A percentile compares a stretch with the other conserved stretches of the same genome.
Evolutionary conservation across 2,113 vertebrate genomes (phyloP).

Genomic region (Dipodomys spectabilis): DNA sequence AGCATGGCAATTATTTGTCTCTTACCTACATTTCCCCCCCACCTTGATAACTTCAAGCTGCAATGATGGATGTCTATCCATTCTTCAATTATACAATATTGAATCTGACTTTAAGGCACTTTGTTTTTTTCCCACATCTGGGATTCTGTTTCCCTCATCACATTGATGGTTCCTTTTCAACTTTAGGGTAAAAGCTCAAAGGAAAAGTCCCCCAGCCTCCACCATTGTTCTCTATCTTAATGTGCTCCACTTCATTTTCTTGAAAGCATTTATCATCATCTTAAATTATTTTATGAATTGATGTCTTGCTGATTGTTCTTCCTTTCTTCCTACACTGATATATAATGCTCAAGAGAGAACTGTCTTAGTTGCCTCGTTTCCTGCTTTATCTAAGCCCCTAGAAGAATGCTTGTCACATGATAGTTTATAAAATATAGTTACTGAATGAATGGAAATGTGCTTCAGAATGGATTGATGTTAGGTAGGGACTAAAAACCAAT

Average conservation of each 20-base stretch:
- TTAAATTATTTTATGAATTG: constrained; percentile 9
- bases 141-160: not conserved
- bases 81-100: not conserved
- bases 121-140: not conserved
- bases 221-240: not conserved
- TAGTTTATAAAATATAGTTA: constrained; percentile 30
- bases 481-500: constrained; percentile 22
- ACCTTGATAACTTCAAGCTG: not conserved
- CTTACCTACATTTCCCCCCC: not conserved
- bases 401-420: not conserved
- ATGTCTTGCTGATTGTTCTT: not conserved
- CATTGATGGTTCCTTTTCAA: not conserved
- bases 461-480: not conserved
- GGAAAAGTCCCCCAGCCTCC: not conserved
- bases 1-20: not conserved
- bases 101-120: not conserved
- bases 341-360: not conserved
- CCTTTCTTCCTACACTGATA: not conserved
- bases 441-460: constrained; percentile 23
- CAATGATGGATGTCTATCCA: not conserved
- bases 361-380: not conserved
- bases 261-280: not conserved
- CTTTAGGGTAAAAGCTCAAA: not conserved
- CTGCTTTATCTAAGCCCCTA: not conserved
- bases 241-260: not conserved